Percentiles rank a stretch among this genome's conserved stretches.
These are phyloP conservation scores for Orycteropus afer DNA, from an alignment of 2,113 vertebrate genomes.

Conservation along the genomic window DNA sequence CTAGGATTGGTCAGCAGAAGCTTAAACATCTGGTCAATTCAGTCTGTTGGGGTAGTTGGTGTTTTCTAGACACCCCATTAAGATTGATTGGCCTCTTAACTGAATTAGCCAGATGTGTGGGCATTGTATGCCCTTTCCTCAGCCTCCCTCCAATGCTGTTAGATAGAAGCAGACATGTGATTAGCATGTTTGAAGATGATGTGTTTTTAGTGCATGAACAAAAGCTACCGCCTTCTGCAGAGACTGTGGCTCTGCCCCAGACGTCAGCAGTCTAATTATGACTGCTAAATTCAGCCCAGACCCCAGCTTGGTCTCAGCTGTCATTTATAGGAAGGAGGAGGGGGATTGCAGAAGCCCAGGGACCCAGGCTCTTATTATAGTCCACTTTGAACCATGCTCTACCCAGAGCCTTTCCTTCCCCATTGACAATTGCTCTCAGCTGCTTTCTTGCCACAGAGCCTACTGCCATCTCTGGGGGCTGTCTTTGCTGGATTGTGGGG, in stretches of 20 bases:
- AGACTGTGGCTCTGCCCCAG: slow-evolving; percentile 59
- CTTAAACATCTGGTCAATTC: slow-evolving; percentile 80
- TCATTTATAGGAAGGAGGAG: slow-evolving; percentile 8
- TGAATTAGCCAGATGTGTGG: slow-evolving; percentile 82
- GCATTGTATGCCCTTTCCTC: slow-evolving; percentile 75
- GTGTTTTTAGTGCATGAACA: slow-evolving; percentile 73
- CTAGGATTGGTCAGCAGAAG: slow-evolving; percentile 68
- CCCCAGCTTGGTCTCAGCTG: slow-evolving; percentile 74
- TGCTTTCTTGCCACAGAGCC: slow-evolving; percentile 43
- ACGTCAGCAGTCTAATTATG: slow-evolving; percentile 74
- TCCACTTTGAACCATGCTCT: slow-evolving; percentile 64
- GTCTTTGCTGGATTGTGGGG: not conserved
- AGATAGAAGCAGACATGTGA: slow-evolving; percentile 70
- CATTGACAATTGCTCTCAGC: slow-evolving; percentile 29
- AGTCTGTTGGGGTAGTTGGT: slow-evolving; percentile 69
- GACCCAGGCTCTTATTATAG: slow-evolving; percentile 54
- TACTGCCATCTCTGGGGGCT: not conserved
- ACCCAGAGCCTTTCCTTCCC: slow-evolving; percentile 42
- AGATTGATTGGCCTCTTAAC: slow-evolving; percentile 81
- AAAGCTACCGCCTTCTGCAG: slow-evolving; percentile 72
- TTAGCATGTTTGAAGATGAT: slow-evolving; percentile 75
- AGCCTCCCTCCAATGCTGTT: slow-evolving; percentile 72
- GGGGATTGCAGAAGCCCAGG: not conserved
- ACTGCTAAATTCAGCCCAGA: slow-evolving; percentile 76
- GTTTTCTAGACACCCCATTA: slow-evolving; percentile 78